These are phyloP conservation scores for Castor canadensis DNA, from an alignment of 2,113 vertebrate genomes.

Conservation along the genomic window DNA sequence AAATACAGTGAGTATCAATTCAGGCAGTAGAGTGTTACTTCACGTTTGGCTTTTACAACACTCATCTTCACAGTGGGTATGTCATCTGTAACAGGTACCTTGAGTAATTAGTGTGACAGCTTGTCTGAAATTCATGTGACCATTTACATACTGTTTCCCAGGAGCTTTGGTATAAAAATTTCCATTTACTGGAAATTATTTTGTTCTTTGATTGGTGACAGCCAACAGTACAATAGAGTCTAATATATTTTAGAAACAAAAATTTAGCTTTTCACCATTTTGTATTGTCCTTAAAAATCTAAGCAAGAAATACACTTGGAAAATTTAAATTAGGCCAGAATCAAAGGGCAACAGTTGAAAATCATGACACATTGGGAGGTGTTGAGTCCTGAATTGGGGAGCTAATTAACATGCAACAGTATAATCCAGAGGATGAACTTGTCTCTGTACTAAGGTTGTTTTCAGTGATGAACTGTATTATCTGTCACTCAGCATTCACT, in stretches of 20 bases:
- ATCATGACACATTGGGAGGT: neutral
- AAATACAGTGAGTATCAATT: neutral
- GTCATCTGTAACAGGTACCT: neutral
- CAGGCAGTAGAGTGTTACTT: neutral
- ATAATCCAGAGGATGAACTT: neutral
- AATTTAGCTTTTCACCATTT: constrained; percentile 21
- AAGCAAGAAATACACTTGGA: neutral
- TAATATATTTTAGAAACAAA: constrained; percentile 10
- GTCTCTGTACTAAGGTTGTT: neutral
- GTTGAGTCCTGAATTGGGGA: neutral
- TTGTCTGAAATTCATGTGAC: neutral
- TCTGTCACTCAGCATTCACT: constrained; percentile 4
- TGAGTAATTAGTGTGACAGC: neutral
- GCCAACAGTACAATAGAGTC: neutral
- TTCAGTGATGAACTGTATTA: neutral
- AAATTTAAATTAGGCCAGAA: neutral
- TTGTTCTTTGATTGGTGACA: constrained; percentile 32
- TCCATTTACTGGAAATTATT: constrained; percentile 45
- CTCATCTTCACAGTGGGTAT: neutral
- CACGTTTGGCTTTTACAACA: neutral
- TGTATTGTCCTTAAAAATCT: neutral
- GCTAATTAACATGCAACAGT: constrained; percentile 25
- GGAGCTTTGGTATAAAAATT: constrained; percentile 45
- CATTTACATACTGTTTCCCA: constrained; percentile 56
- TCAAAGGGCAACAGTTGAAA: constrained; percentile 2